Evolutionary conservation across 1,140 invertebrate genomes (phyloP), one percentile per base, ranked within the genome.

Genomic region (Pteromalus puparum): DNA sequence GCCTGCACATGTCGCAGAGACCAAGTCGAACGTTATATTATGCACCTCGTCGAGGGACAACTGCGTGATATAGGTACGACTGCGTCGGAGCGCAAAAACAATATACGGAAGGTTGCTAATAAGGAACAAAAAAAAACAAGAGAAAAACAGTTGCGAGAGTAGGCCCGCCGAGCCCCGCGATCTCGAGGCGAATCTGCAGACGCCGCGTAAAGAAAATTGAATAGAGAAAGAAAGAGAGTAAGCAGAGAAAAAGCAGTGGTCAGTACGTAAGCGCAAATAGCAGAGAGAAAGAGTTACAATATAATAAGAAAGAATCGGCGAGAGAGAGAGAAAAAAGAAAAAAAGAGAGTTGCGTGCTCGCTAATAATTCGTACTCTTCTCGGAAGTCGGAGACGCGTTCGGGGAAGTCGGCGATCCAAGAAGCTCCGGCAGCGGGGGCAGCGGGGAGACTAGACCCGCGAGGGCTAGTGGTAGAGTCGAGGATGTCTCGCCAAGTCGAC

Each of bases 401-500:
- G 87, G 89, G 87, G 88, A 89, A 82, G 88, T 91, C 90, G 87
- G 90, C 85, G 89, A 90, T 86, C 88, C 88, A 80, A 87, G 87
- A 75, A 89, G 86, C 85, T 89, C 88, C 84, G 88, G 88, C 77
- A 88, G 88, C 85, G 87, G 87, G 84, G 89, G 89, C 83, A 90
- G 87, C 82, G 89, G 90, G 87, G 90, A 88, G 88, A 90, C 87
- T 82, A 92, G 89, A 67, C 91, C 91, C 84, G 90, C 88, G 86
- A 93, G 87, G 80, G 92, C 89, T 82, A 93, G 85, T 86, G 93
- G 90, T 88, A 93, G 83, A 81, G 92, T 87, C 80, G 90, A 89
- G 67, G 90, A 89, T 83, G 88, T 89, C 86, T 89, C 88, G 70
- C 89, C 89, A 74, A 89, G 88, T 78, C 87, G 89, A 88, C 89